A percentile compares a stretch with the other conserved stretches of the same genome.
Evolutionary conservation across 2,113 vertebrate species (phyloP).

Genomic region (Pachyramphus minor): DNA sequence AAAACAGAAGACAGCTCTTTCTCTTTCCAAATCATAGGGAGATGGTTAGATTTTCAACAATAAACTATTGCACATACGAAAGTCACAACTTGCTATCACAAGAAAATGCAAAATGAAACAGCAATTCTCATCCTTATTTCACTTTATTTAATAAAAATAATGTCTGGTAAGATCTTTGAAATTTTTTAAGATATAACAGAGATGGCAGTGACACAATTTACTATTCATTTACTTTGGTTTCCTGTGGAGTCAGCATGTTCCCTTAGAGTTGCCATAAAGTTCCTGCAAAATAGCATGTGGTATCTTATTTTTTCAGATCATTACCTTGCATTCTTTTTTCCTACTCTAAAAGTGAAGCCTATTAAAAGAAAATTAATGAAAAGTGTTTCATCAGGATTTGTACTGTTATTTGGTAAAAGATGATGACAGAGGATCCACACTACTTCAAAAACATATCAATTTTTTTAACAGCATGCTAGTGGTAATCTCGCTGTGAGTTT

Average conservation of each 20-base stretch:
- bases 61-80: neutral
- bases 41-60: neutral
- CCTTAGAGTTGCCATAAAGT: neutral
- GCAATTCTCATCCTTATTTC: neutral
- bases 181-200: neutral
- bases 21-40: neutral
- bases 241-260: neutral
- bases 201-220: neutral
- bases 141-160: neutral
- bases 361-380: neutral
- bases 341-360: neutral
- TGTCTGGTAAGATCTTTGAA: neutral
- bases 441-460: neutral
- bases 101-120: neutral
- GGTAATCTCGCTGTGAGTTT: neutral
- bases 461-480: neutral
- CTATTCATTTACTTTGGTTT: neutral
- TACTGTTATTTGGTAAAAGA: neutral
- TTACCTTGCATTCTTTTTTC: neutral
- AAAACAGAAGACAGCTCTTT: neutral
- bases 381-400: neutral
- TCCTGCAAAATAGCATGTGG: neutral
- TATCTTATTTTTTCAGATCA: neutral
- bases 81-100: neutral
- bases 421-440: neutral